Percentiles rank a stretch among this genome's conserved stretches.
Conservation (phyloP, 2,797 vertebrate genomes). For the Acrossocheilus wenchowensis region DNA sequence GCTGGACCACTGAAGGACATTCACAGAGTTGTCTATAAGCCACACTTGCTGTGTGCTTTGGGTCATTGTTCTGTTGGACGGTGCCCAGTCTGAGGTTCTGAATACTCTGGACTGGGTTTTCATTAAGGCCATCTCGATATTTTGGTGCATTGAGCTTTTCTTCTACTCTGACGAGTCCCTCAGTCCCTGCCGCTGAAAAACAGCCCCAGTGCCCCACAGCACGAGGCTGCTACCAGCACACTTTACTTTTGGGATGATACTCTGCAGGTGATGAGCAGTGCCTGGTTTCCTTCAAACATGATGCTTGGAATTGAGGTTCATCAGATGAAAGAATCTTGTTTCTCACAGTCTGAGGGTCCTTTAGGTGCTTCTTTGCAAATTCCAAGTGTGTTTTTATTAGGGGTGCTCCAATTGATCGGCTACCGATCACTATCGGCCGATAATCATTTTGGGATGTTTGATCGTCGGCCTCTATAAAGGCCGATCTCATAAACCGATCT, state of each 20-base stretch:
- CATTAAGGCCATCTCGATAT: neutral
- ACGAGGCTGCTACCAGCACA: neutral
- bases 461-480: too few relatives aligned
- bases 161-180: neutral
- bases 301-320: neutral
- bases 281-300: neutral
- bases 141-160: neutral
- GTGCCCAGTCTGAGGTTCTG: neutral
- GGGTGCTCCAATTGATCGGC: too few relatives aligned
- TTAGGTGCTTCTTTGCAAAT: too few relatives aligned
- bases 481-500: too few relatives aligned
- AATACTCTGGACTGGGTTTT: neutral
- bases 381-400: too few relatives aligned
- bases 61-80: neutral
- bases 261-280: neutral
- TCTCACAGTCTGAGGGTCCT: too few relatives aligned
- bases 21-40: neutral
- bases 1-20: neutral
- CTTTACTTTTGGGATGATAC: neutral
- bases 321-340: too few relatives aligned
- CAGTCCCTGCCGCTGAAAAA: neutral
- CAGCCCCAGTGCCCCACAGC: neutral
- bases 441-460: too few relatives aligned
- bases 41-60: neutral
- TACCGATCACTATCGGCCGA: too few relatives aligned